Evolutionary conservation across 2,888 invertebrate genomes (phyloP).

Genomic region (Leuctra nigra): DNA sequence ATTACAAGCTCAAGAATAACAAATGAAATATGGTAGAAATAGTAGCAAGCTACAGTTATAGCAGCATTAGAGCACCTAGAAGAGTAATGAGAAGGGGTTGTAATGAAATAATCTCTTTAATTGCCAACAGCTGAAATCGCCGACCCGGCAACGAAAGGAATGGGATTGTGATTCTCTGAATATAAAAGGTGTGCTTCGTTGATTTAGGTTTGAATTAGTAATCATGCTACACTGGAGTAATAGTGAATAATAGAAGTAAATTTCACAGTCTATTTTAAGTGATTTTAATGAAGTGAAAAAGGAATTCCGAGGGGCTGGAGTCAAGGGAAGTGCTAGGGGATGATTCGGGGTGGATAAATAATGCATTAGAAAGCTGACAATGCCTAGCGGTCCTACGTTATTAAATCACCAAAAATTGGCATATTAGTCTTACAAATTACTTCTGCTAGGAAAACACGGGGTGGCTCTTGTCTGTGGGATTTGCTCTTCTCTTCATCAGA

Average conservation of each 20-base stretch:
- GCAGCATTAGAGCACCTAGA: too few relatives aligned
- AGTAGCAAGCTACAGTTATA: too few relatives aligned
- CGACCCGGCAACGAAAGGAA: background rate
- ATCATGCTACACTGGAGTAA: background rate
- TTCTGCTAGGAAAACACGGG: too few relatives aligned
- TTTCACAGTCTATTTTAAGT: conserved; percentile 3
- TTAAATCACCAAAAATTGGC: too few relatives aligned
- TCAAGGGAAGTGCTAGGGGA: conserved; percentile 1
- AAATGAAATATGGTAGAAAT: too few relatives aligned
- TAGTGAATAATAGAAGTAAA: conserved; percentile 6
- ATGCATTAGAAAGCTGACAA: background rate
- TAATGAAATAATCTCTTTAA: too few relatives aligned
- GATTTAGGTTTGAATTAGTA: background rate
- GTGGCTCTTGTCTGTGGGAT: too few relatives aligned
- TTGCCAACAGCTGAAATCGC: background rate
- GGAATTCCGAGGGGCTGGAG: conserved; percentile 1
- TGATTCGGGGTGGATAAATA: conserved; percentile 6
- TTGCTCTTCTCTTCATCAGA: too few relatives aligned
- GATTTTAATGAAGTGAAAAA: conserved; percentile 17
- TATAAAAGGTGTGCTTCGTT: background rate
- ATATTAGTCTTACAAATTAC: too few relatives aligned
- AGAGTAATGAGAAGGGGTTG: too few relatives aligned
- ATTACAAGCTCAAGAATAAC: too few relatives aligned
- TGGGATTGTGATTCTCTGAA: background rate
- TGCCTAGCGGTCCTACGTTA: background rate